Conservation (phyloP, 2,888 invertebrate genomes). For the Oscheius onirici region DNA sequence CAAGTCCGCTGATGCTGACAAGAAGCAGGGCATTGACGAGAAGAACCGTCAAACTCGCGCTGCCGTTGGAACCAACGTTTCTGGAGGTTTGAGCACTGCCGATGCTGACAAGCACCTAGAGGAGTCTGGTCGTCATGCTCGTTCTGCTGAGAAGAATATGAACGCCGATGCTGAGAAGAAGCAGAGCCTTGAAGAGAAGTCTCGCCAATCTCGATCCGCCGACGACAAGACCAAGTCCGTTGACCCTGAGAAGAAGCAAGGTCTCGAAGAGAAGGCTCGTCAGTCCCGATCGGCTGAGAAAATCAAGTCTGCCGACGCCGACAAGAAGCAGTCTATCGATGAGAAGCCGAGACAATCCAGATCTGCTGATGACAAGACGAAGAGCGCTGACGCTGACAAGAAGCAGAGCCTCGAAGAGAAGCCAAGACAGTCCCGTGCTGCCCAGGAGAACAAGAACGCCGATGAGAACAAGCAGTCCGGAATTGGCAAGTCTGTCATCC, state of each 20-base stretch:
- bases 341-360: not conserved
- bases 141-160: not conserved
- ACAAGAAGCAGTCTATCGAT: not conserved
- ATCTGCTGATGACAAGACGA: not conserved
- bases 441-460: too few relatives aligned
- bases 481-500: not conserved
- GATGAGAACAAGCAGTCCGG: not conserved
- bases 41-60: too few relatives aligned
- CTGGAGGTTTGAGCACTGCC: not conserved
- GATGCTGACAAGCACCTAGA: not conserved
- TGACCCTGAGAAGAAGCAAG: not conserved
- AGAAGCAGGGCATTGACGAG: too few relatives aligned
- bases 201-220: not conserved
- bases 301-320: too few relatives aligned
- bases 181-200: not conserved
- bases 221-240: not conserved
- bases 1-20: too few relatives aligned
- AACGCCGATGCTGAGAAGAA: not conserved
- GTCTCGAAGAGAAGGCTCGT: not conserved
- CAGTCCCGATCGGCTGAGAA: not conserved
- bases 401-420: not conserved
- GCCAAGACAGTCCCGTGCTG: not conserved
- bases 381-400: not conserved
- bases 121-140: not conserved
- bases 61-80: too few relatives aligned